Evolutionary conservation across 2,113 vertebrate species (phyloP), one percentile per base, ranked within the genome.

Genomic region (Tyrannus savana): DNA sequence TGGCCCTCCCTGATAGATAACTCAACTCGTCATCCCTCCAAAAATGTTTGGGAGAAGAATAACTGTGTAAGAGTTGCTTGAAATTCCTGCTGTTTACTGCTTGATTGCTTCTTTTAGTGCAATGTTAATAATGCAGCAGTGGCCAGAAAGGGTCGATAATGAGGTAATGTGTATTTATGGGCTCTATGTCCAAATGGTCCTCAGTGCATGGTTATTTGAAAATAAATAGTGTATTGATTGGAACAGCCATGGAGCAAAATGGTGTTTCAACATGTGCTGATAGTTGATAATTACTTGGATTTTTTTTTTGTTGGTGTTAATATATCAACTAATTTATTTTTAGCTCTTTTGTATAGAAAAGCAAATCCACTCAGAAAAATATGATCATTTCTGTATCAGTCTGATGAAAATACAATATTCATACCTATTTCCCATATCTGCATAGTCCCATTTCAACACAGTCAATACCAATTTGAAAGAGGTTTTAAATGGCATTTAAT

Each of bases 181-280:
- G 93, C 84, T 90, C 47, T 66, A 60, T 78, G 66, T 91, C 96
- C 95, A 92, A 96, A 84, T 56, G 85, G 87, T 94, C 88, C 84
- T 96, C 81, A 86, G 81, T 42, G 64, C 83, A 13, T 24, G 60
- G 79, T 85, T 95, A 93, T 94, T 95, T 93, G 94, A 69, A 93
- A 97, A 91, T 89, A 97, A 95, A 96, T 95, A 89, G 92, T 23
- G 56, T 92, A 94, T 96, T 86, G 85, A 96, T 92, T 96, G 92
- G 44, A 93, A 23, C 28, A 72, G 74, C 92, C 21, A 81, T 23
- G 8, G 69, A 73, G 72, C 68, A 56, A 84, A 87, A 86, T 53
- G 82, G 44, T 52, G 72, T 90, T 91, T 81, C 93, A 92, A 41
- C 92, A 90, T 3, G 5, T 84, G 83, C 18, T 44, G 73, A 75